phyloP scores from a whole-genome alignment of 2,113 vertebrate genomes.

The Brachypodius melanocephalos region DNA sequence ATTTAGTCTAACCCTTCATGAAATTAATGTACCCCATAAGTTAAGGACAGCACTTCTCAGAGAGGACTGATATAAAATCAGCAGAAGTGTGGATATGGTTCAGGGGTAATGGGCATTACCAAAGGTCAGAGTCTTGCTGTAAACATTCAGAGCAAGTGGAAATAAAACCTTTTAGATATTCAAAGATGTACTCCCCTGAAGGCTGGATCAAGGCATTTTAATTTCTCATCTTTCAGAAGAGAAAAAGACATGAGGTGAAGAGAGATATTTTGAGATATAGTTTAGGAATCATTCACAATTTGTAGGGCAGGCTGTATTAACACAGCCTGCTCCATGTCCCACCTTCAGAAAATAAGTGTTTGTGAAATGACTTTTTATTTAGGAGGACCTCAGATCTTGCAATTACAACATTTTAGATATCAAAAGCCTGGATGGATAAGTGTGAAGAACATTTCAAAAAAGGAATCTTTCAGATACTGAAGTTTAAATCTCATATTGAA shows the following conservation, averaged over 20 bases:
- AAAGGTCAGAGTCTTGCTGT: neutral
- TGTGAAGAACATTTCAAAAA: constrained; percentile 1
- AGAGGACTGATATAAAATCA: neutral
- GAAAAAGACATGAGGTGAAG: neutral
- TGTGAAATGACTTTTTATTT: neutral
- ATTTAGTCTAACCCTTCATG: neutral
- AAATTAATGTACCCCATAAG: neutral
- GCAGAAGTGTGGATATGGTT: neutral
- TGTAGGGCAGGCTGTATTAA: neutral
- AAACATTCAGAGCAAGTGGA: neutral
- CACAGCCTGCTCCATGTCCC: neutral
- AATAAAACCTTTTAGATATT: neutral
- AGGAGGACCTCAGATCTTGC: neutral
- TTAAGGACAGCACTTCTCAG: neutral
- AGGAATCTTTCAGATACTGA: neutral
- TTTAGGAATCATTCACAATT: neutral
- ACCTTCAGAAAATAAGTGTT: neutral
- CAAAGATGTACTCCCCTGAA: neutral
- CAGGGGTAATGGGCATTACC: neutral
- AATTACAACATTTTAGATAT: neutral
- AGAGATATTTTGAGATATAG: neutral
- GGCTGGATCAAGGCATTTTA: neutral
- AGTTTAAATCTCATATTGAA: neutral
- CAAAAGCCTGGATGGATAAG: neutral
- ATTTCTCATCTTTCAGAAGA: neutral